Base-by-base conservation (phyloP, 2,797 vertebrate species). In the Aulostomus chinensis region DNA sequence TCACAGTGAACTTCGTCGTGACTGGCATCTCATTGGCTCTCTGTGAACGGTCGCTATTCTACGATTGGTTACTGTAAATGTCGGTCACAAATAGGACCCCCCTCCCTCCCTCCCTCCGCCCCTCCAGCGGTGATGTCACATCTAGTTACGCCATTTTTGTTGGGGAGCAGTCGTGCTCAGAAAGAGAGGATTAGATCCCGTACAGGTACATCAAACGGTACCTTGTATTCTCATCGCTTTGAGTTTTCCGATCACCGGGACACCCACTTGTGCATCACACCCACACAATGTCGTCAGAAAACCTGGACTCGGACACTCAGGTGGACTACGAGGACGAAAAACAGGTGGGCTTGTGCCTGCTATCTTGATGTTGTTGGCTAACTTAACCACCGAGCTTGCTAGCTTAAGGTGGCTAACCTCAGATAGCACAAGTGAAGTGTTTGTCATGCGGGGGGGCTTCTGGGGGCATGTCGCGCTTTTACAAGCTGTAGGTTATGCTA, bases 301-400 rank as follows among this genome's bases (percentile, higher is more conserved):
- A 90, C 76, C 83, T 85, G 77, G 88, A 91, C 62, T 78, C 85
- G 43, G 91, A 91, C 68, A 86, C 88, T 56, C 88, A 86, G 57
- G 63, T 87, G 77, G 90, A 91, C 49, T 88, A 86, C 61, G 82
- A 89, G 61, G 90, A 91, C 62, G 91, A 93, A 78, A 93, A 89
- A 81, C 91, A 92, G 91, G 91, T 93, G 81, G 62, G 90, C 71
- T 75, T 34, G 3, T 51, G 16, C 13, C 61, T 61, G 71, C 70
- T 73, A 62, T 52, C 47, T 61, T 55, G 32, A 38, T 73, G 68
- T 72, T 80, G 71, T 75, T 74, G 57, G 65, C 63, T 73, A 73
- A 49, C 60, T 58, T 72, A 73, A 41, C 62, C 50, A 34, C 53
- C 41, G 40, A 58, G 69, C 51, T 37, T 64, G 77, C 76, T 79